Base-by-base conservation (phyloP, 2,797 vertebrate species). In the Euphonia xanthogaster region DNA sequence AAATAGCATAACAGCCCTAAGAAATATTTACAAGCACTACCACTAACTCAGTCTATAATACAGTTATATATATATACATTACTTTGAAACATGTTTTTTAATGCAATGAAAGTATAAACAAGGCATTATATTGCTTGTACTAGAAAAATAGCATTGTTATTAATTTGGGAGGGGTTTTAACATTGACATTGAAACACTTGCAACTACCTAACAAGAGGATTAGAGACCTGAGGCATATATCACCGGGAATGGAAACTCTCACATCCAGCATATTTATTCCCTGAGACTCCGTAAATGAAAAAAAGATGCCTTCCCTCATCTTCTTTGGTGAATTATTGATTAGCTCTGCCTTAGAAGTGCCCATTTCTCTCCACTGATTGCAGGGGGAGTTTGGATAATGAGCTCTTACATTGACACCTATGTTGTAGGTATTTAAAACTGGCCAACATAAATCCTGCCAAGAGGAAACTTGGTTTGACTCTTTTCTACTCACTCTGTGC, bases 321-420 rank as follows among this genome's bases (percentile, higher is more conserved):
- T 82, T 89, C 83, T 96, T 80, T 89, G 92, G 93, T 89, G 78
- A 95, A 96, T 94, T 94, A 94, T 86, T 94, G 91, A 96, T 94
- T 44, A 93, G 62, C 47, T 83, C 78, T 80, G 82, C 72, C 91
- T 88, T 65, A 68, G 45, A 91, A 95, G 82, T 50, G 44, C 42
- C 65, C 91, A 77, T 91, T 94, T 90, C 87, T 93, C 91, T 91
- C 42, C 54, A 68, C 61, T 83, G 82, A 94, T 93, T 91, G 79
- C 82, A 93, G 16, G 25, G 68, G 6, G 45, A 93, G 72, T 58
- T 85, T 77, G 82, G 94, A 80, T 94, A 96, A 96, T 88, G 91
- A 94, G 82, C 76, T 94, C 68, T 93, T 75, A 86, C 82, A 54
- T 19, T 81, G 94, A 94, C 57, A 86, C 72, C 75, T 86, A 18